These are phyloP conservation scores for Anhinga rufa DNA, from an alignment of 2,113 vertebrate genomes.

Conservation along the genomic window DNA sequence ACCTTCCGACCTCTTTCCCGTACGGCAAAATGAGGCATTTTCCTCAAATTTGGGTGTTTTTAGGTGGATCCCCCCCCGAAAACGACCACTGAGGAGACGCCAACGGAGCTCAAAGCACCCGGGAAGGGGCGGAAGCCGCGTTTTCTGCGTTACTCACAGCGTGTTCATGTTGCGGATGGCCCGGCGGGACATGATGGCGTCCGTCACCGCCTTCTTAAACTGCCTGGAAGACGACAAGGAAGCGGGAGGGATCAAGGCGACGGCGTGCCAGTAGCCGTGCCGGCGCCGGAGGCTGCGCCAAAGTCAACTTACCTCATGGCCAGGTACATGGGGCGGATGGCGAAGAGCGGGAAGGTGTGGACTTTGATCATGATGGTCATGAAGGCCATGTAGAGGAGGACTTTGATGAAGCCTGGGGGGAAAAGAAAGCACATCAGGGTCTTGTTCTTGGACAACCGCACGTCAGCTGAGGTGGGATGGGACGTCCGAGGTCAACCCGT, in stretches of 20 bases:
- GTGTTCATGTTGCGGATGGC: slow-evolving; percentile 99
- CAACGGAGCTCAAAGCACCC: accelerated
- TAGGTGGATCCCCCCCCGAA: neutral
- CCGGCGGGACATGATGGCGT: slow-evolving; percentile 95
- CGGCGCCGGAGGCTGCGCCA: accelerated
- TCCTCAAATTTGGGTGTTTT: neutral
- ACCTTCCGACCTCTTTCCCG: neutral
- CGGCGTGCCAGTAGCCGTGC: accelerated
- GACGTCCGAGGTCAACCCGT: neutral
- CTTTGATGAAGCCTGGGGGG: slow-evolving; percentile 90
- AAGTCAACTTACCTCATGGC: slow-evolving; percentile 88
- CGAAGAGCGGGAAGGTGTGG: slow-evolving; percentile 96
- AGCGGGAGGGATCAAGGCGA: neutral
- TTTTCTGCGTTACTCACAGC: slow-evolving; percentile 76
- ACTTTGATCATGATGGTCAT: slow-evolving; percentile 99
- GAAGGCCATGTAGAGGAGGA: slow-evolving; percentile 94
- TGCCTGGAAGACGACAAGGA: slow-evolving; percentile 71
- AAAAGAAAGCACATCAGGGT: accelerated
- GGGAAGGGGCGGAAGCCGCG: neutral
- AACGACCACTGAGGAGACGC: neutral
- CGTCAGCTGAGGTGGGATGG: too few species aligned
- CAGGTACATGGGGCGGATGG: slow-evolving; percentile 98
- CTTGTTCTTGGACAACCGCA: neutral
- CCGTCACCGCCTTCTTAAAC: slow-evolving; percentile 95
- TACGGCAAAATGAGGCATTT: neutral